Base-by-base conservation (phyloP, 1,140 invertebrate genomes). In the Eufriesea mexicana region DNA sequence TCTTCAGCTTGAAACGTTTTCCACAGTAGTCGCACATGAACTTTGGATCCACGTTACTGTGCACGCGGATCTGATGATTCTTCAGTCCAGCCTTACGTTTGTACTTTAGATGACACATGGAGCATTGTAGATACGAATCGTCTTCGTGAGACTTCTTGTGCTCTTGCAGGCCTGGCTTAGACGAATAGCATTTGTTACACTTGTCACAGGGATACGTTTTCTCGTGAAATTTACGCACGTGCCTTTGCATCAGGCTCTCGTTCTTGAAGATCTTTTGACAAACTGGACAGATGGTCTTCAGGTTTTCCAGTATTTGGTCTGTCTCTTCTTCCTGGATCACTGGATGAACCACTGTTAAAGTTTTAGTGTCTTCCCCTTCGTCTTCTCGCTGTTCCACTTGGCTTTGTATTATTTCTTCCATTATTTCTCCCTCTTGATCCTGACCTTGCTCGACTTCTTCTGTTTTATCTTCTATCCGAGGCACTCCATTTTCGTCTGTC, bases 81-180 rank as follows among this genome's bases (percentile, higher is more conserved):
- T 94, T 94, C 89, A 95, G 91, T 2, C 94, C 94, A 55, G 92
- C 91, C 83, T 94, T 92, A 0, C 94, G 91, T 68, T 93, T 95
- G 1, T 94, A 91, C 59, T 94, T 94, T 76, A 94, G 90, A 68
- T 95, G 93, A 77, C 95, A 95, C 2, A 91, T 57, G 0, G 51
- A 1, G 28, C 90, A 91, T 62, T 90, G 73, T 18, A 90, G 85
- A n/a, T 85, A 89, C 5, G 68, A 75, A 49, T 83, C 62, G 14
- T 66, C 85, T 10, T 79, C 73, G 59, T 91, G 91, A 10, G 81
- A 85, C 25, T 86, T 88, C 14, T 81, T 71, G 55, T 91, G 89
- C 8, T 86, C 66, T 18, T 84, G 68, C 8, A 92, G 67, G 0
- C 42, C 47, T 12, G 68, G 57, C 2, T 73, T n/a, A 5, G 79